Evolutionary conservation across 1,140 invertebrate species (phyloP).

Genomic region (Gryon sp.): DNA sequence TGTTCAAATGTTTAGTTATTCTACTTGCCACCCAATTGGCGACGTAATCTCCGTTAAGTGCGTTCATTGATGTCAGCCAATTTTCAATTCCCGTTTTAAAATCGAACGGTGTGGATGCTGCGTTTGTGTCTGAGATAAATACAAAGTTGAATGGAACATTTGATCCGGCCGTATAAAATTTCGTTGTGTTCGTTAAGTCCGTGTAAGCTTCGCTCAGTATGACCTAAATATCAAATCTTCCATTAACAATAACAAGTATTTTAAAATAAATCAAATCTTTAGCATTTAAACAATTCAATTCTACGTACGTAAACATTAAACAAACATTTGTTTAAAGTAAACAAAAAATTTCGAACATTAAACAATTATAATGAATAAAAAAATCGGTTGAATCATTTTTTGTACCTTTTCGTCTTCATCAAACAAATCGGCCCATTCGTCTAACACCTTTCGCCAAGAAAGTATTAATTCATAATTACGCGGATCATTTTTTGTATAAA

Average conservation of each 20-base stretch:
- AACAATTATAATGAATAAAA: no score
- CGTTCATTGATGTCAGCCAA: constrained; percentile 79
- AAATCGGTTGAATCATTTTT: no score
- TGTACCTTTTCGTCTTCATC: constrained; percentile 72
- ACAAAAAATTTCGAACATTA: no score
- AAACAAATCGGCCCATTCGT: constrained; percentile 78
- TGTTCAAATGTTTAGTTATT: no score
- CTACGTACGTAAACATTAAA: no score
- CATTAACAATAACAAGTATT: no score
- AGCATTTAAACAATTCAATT: no score
- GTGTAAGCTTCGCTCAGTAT: constrained; percentile 88
- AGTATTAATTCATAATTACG: constrained; percentile 82
- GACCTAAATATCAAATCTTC: constrained; percentile 79
- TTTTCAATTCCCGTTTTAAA: constrained; percentile 78
- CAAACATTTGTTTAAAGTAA: no score
- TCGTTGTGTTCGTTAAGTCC: constrained; percentile 81
- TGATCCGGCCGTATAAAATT: constrained; percentile 82
- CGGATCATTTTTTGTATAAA: constrained; percentile 82
- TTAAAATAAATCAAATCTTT: no score
- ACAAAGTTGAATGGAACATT: constrained; percentile 87
- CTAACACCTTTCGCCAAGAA: constrained; percentile 83
- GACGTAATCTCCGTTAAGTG: constrained; percentile 76
- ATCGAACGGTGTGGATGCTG: constrained; percentile 75
- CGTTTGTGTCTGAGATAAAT: constrained; percentile 79
- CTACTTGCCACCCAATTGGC: constrained; percentile 85